Evolutionary conservation across 2,888 invertebrate genomes (phyloP), one percentile per base, ranked within the genome.

Genomic region (Orthosia gothica): DNA sequence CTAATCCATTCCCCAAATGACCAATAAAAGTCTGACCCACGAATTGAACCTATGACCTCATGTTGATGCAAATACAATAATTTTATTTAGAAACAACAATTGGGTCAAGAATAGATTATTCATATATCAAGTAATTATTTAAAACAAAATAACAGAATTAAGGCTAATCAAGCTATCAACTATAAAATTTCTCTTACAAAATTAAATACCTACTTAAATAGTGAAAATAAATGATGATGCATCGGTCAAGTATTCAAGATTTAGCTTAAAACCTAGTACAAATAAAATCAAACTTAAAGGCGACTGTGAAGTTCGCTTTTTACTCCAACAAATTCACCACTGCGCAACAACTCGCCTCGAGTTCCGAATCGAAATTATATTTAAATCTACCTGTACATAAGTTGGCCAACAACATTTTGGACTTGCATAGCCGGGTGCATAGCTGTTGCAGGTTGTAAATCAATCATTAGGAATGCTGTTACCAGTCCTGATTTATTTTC

Each of bases 111-210:
- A 20, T 20, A 71, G 15, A 72, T 69, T 74, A 50, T 69, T 78
- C 18, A 50, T 26, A 47, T 18, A 50, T 9, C 69, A 69, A 74
- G n/a, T 76, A 73, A 23, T 54, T 57, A 2, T 0, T 65, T 54
- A 1, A 47, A 58, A 13, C 16, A 54, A 71, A 64, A 81, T 18
- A 49, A 15, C 18, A 59, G 40, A 74, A 80, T 78, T 74, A 61
- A 76, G 74, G 64, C n/a, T 57, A 77, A 81, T 50, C n/a, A 61
- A 13, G 63, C 59, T 7, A 50, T 70, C 3, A 50, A 62, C 23
- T 55, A 32, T 9, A 32, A 49, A 55, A 55, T 65, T 59, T 74
- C 59, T 65, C 59, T 55, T 15, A 32, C 3, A 13, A 13, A 54
- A 55, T 62, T 50, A 61, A 55, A 59, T 18, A 9, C 5, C 32